Base-by-base conservation (phyloP, 2,797 vertebrate species). In the Sciurus vulgaris region DNA sequence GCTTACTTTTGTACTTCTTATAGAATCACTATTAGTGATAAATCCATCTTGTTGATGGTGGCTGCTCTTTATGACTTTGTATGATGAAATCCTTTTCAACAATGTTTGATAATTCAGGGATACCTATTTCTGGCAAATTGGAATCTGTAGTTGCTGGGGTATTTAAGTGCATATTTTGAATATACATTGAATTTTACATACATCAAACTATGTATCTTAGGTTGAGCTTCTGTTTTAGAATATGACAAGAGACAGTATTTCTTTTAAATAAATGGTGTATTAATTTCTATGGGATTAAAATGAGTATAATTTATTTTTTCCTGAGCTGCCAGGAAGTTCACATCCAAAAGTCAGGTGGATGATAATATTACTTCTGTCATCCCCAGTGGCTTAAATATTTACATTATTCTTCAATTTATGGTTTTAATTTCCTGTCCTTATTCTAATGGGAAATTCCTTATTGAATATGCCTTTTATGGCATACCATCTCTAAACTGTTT, bases 371-470 rank as follows among this genome's bases (percentile, higher is more conserved):
- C 6, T 87, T 95, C 18, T 56, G 12, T n/a, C n/a, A 74, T 83
- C 24, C 3, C 8, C 38, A 83, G 6, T 65, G 47, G 22, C 4
- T 85, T 35, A 83, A 81, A 33, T 35, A 41, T 85, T 81, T 88
- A 44, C 5, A 93, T 63, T 13, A 44, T 8, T 95, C 28, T 91
- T 93, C 38, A 91, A 76, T 74, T 94, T 94, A 74, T 67, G 41
- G 6, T 4, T 95, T 85, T 94, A 85, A 95, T 94, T 95, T 93
- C 41, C 78, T 92, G 41, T 38, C 41, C n/a, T 85, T 90, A 93
- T 89, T 94, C 89, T 91, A 83, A 74, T 76, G 35, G 95, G 86
- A 89, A 81, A 44, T 63, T 4, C 87, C 22, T 89, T 95, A 56
- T 38, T 70, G 33, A 84, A 73, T 74, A 56, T 24, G 5, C 18